phyloP scores from a whole-genome alignment of 2,113 vertebrate species.

The Pluvianellus socialis region DNA sequence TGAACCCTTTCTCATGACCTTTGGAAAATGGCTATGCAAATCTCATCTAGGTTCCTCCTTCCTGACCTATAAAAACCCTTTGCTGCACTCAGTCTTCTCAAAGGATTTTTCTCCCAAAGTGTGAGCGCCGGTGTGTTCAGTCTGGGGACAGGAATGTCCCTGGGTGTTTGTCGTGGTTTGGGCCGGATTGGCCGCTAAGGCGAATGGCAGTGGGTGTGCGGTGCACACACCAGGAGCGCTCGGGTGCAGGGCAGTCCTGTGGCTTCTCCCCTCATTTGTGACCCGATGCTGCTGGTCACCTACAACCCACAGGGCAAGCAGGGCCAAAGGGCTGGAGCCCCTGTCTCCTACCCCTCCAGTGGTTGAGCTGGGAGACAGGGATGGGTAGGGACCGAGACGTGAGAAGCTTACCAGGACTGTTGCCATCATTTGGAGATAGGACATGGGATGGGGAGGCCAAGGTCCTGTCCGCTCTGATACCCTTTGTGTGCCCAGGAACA shows the following conservation, averaged over 20 bases:
- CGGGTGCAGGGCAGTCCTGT: not conserved
- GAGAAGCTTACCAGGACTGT: not conserved
- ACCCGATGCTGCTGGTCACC: not conserved
- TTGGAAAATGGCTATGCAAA: constrained; percentile 11
- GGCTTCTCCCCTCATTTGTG: not conserved
- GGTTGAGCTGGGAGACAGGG: not conserved
- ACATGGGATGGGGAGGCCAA: not conserved
- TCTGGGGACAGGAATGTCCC: not conserved
- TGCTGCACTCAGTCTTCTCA: not conserved
- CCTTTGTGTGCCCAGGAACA: not conserved
- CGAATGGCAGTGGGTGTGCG: not conserved
- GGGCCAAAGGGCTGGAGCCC: not conserved
- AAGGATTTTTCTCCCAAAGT: not conserved
- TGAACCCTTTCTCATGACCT: constrained; percentile 20
- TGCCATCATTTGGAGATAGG: not conserved
- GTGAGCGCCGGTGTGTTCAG: not conserved
- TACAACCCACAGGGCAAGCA: not conserved
- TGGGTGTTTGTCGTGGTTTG: not conserved
- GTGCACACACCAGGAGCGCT: not conserved
- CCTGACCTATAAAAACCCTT: not conserved
- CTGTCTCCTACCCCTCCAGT: not conserved
- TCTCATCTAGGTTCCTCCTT: not conserved
- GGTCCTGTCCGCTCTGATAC: not conserved
- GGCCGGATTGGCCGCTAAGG: too few relatives aligned
- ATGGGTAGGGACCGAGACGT: not conserved